Percentiles rank a stretch among this genome's conserved stretches.
phyloP scores from a whole-genome alignment of 1,140 invertebrate genomes.

The Lethrus apterus region DNA sequence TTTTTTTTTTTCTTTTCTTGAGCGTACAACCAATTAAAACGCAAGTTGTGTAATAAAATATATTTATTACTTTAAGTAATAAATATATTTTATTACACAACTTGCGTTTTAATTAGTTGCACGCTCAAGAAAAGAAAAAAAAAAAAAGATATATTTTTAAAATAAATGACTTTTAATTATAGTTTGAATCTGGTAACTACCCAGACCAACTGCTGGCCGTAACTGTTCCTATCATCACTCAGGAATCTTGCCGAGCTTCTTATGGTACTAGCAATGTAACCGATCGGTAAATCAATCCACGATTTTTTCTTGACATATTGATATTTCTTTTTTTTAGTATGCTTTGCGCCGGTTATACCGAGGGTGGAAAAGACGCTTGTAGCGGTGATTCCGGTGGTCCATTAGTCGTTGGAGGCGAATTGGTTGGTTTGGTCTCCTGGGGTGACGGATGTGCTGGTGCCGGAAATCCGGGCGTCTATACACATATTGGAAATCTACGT shows the following conservation, averaged over 20 bases:
- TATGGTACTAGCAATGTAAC: background rate
- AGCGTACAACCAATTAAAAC: too few species aligned
- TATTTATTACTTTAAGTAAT: too few species aligned
- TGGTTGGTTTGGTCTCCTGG: conserved; percentile 46
- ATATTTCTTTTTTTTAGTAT: conserved; percentile 11
- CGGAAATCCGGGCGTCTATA: conserved; percentile 46
- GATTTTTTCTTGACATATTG: background rate
- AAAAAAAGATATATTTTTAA: too few species aligned
- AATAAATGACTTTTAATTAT: too few species aligned
- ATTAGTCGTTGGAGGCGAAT: background rate
- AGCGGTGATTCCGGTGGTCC: conserved; percentile 12
- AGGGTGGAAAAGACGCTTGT: conserved; percentile 20
- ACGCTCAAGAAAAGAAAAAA: too few species aligned
- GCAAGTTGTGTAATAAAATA: too few species aligned
- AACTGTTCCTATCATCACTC: conserved; percentile 1
- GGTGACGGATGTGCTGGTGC: conserved; percentile 44
- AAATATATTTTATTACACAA: too few species aligned
- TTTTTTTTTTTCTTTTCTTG: too few species aligned
- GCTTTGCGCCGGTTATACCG: conserved; percentile 25
- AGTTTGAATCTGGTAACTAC: background rate
- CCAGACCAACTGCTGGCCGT: conserved; percentile 1
- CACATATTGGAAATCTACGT: conserved; percentile 35
- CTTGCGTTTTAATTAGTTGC: too few species aligned
- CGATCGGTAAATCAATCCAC: conserved; percentile 1
- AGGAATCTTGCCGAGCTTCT: background rate